Evolutionary conservation across 2,888 invertebrate species (phyloP).

Genomic region (Molanna angustata): DNA sequence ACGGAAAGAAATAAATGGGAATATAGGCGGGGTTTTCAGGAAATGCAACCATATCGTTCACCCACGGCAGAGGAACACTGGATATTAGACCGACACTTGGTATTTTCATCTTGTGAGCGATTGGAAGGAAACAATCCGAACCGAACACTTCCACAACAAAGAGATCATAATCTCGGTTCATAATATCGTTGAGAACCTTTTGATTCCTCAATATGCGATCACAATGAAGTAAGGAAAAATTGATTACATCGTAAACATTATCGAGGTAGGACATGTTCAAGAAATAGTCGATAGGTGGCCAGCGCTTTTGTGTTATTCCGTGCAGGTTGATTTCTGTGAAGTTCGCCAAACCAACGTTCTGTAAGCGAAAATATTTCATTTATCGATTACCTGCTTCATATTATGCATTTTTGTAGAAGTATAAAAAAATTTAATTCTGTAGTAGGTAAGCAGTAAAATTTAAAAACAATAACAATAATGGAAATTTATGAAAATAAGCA

Average conservation of each 20-base stretch:
- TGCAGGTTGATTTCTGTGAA: slow-evolving; percentile 5
- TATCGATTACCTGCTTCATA: neutral
- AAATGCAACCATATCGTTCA: slow-evolving; percentile 54
- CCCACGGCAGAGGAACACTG: slow-evolving; percentile 57
- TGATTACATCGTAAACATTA: slow-evolving; percentile 7
- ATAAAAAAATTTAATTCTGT: too few species aligned
- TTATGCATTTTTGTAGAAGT: neutral
- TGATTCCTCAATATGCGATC: slow-evolving; percentile 6
- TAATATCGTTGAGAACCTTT: neutral
- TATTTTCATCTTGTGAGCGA: slow-evolving; percentile 52
- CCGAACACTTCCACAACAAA: slow-evolving; percentile 48
- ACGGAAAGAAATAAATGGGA: slow-evolving; percentile 55
- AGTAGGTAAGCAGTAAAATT: too few species aligned
- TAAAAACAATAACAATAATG: too few species aligned
- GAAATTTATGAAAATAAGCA: too few species aligned
- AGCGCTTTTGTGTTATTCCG: neutral
- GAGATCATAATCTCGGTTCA: slow-evolving; percentile 31
- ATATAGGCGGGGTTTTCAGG: slow-evolving; percentile 58
- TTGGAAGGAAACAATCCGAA: slow-evolving; percentile 57
- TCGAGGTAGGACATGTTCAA: slow-evolving; percentile 3
- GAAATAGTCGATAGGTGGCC: slow-evolving; percentile 4
- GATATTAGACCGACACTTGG: slow-evolving; percentile 55
- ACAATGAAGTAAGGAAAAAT: slow-evolving; percentile 7
- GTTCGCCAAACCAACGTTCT: slow-evolving; percentile 5
- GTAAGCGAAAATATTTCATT: slow-evolving; percentile 7